A percentile compares a stretch with the other conserved stretches of the same genome.
These are phyloP conservation scores for Scaptomyza caliginosa DNA, from an alignment of 2,888 invertebrate genomes.

Conservation along the genomic window DNA sequence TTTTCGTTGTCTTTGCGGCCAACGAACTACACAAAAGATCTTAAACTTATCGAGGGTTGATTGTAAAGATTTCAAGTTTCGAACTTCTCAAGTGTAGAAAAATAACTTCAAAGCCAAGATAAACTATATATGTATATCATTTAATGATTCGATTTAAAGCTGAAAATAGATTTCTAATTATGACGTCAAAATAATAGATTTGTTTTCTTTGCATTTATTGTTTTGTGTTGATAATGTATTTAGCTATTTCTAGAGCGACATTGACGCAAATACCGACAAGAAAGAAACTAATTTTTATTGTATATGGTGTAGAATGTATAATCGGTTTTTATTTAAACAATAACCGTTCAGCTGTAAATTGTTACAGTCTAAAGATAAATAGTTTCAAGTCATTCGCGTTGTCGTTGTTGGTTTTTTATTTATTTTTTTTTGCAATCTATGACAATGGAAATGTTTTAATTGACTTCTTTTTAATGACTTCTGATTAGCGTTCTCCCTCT, in stretches of 20 bases:
- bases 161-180: constrained; percentile 32
- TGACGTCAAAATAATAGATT: no score
- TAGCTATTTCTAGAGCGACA: constrained; percentile 23
- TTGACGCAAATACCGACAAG: constrained; percentile 38
- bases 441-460: constrained; percentile 51
- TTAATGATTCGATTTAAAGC: neutral
- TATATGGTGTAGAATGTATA: constrained; percentile 41
- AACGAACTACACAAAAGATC: constrained; percentile 49
- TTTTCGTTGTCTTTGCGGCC: constrained; percentile 30
- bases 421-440: constrained; percentile 22
- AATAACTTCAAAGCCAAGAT: neutral
- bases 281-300: constrained; percentile 23
- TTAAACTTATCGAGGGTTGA: constrained; percentile 3
- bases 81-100: no score
- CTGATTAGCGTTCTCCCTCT: constrained; percentile 46
- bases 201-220: constrained; percentile 23
- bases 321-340: constrained; percentile 74
- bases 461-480: constrained; percentile 40
- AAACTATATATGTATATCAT: neutral
- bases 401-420: neutral
- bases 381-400: constrained; percentile 52
- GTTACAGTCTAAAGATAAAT: constrained; percentile 64
- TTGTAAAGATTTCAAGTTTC: no score
- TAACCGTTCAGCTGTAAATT: constrained; percentile 66
- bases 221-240: constrained; percentile 20